Conservation (phyloP, 1,140 invertebrate genomes). For the Tetramorium simillimum region DNA sequence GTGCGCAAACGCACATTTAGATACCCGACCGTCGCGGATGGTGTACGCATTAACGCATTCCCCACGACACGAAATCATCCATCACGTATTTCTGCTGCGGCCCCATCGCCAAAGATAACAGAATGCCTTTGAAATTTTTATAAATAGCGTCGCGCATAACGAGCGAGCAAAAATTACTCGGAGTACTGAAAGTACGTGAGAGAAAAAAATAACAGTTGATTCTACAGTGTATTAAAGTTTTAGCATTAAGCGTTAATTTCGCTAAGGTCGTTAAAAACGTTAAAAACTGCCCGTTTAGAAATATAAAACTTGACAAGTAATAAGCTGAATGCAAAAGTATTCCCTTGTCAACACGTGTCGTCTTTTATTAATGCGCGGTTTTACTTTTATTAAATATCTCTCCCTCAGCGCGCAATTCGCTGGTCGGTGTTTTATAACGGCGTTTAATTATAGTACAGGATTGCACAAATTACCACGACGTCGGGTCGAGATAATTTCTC, state of each 20-base stretch:
- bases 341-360: not conserved
- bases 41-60: constrained; percentile 45
- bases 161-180: constrained; percentile 5
- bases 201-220: not conserved
- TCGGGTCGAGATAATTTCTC: constrained; percentile 48
- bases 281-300: not conserved
- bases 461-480: constrained; percentile 49
- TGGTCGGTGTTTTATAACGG: constrained; percentile 6
- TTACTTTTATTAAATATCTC: not conserved
- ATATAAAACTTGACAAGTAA: not conserved
- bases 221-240: not conserved
- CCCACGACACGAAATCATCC: constrained; percentile 26
- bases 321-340: not conserved
- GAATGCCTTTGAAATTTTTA: constrained; percentile 43
- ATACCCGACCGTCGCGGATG: not conserved
- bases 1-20: not conserved
- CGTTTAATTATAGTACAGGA: constrained; percentile 51
- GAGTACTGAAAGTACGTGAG: not conserved
- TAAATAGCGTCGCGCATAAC: constrained; percentile 19
- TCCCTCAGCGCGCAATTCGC: not conserved
- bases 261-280: not conserved
- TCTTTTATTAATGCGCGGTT: not conserved
- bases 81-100: constrained; percentile 24
- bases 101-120: constrained; percentile 53
- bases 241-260: not conserved